Percentiles rank a stretch among this genome's conserved stretches.
These are phyloP conservation scores for Noctua fimbriata DNA, from an alignment of 2,888 invertebrate genomes.

Conservation along the genomic window DNA sequence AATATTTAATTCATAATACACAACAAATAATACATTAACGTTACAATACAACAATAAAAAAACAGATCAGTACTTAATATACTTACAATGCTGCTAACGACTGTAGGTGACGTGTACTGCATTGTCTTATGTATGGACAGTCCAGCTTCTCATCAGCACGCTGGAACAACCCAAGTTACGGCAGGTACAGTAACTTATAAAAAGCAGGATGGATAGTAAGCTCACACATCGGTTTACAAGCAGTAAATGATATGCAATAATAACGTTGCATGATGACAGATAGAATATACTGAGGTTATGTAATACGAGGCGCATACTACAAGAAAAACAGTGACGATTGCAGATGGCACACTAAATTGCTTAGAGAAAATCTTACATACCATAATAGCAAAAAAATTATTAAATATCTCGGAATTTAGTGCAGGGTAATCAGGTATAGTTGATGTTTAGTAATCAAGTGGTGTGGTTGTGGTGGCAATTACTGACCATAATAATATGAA, in stretches of 20 bases:
- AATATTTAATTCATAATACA: no score
- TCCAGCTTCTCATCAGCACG: neutral
- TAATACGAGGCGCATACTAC: neutral
- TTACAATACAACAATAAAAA: neutral
- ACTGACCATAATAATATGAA: neutral
- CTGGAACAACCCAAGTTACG: neutral
- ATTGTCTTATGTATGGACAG: neutral
- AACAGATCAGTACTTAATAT: neutral
- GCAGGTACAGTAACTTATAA: neutral
- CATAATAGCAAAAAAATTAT: neutral
- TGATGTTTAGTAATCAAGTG: neutral
- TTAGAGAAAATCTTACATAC: neutral
- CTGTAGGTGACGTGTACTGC: neutral
- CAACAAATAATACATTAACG: no score
- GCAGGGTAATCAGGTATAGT: neutral
- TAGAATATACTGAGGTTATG: neutral
- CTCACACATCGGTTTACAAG: neutral
- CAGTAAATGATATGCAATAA: neutral
- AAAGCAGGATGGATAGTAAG: neutral
- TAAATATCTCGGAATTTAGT: neutral
- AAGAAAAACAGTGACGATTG: neutral
- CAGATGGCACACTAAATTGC: neutral
- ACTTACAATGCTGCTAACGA: neutral
- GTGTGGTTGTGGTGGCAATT: neutral
- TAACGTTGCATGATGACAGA: neutral